Evolutionary conservation across 2,113 vertebrate species (phyloP).

Genomic region (Nothobranchius furzeri): DNA sequence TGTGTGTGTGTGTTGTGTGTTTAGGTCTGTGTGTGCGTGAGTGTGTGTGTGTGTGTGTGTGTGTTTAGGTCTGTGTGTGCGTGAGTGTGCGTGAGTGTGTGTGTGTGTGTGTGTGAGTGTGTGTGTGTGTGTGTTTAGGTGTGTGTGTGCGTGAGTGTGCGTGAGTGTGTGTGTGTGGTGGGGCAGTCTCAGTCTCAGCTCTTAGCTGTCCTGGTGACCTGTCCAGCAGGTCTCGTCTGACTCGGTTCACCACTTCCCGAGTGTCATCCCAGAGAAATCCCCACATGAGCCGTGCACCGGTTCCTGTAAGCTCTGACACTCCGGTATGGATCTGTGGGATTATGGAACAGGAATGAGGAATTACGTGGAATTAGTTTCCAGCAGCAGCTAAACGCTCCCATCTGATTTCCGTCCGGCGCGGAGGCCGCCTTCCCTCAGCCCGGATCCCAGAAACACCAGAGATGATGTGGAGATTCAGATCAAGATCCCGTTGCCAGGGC

Average conservation of each 20-base stretch:
- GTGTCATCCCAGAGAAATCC: conserved; percentile 43
- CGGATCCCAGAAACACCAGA: conserved; percentile 26
- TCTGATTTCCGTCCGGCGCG: conserved; percentile 36
- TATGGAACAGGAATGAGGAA: conserved; percentile 50
- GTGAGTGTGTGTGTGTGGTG: too few relatives aligned
- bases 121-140: too few relatives aligned
- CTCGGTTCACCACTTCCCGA: conserved; percentile 35
- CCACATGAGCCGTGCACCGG: conserved; percentile 44
- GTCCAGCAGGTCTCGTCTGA: conserved; percentile 17
- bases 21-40: too few relatives aligned
- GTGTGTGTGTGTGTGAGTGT: too few relatives aligned
- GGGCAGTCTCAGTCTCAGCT: conserved; percentile 15
- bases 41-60: too few relatives aligned
- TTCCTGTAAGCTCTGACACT: conserved; percentile 59
- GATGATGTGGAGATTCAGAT: conserved; percentile 37
- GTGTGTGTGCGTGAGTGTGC: too few relatives aligned
- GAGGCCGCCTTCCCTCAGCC: conserved; percentile 15
- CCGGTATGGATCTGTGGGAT: conserved; percentile 59
- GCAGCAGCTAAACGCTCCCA: conserved; percentile 49
- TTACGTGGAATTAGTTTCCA: conserved; percentile 57
- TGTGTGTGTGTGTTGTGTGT: too few relatives aligned
- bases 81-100: too few relatives aligned
- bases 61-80: too few relatives aligned
- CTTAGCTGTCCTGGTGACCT: conserved; percentile 42
- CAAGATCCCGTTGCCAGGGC: conserved; percentile 22